Evolutionary conservation across 2,888 invertebrate genomes (phyloP).

Genomic region (Drosophila eohydei): DNA sequence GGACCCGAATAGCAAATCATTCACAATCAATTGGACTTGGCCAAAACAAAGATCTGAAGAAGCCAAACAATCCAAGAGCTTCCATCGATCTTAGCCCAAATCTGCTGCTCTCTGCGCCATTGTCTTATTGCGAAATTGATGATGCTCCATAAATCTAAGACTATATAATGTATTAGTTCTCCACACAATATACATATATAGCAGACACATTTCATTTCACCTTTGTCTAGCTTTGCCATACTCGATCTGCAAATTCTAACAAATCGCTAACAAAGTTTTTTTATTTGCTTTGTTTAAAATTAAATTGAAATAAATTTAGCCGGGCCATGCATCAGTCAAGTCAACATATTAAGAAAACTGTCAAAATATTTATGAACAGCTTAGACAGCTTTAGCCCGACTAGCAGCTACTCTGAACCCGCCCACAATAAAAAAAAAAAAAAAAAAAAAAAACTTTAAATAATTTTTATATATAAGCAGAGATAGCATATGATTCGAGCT

Average conservation of each 20-base stretch:
- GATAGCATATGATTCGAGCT: too few relatives aligned
- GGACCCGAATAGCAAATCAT: neutral
- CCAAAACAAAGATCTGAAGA: constrained; percentile 1
- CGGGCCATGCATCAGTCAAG: neutral
- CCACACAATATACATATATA: neutral
- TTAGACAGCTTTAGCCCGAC: neutral
- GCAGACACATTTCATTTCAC: constrained; percentile 5
- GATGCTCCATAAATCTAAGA: constrained; percentile 10
- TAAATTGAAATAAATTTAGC: neutral
- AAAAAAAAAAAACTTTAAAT: too few relatives aligned
- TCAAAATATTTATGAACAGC: constrained; percentile 2
- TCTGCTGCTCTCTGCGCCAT: neutral
- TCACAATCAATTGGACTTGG: neutral
- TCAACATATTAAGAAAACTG: neutral
- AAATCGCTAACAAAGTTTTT: neutral
- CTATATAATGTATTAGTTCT: neutral
- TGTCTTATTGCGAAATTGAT: constrained; percentile 16
- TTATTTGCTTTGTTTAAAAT: neutral
- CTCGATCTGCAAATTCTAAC: neutral
- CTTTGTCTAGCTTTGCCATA: neutral
- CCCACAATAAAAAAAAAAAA: too few relatives aligned
- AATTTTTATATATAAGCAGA: too few relatives aligned
- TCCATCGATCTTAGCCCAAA: constrained; percentile 9
- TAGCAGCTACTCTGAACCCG: neutral
- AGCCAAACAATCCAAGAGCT: neutral